Conservation (phyloP, 2,797 vertebrate genomes). For the Smutsia temminckii region DNA sequence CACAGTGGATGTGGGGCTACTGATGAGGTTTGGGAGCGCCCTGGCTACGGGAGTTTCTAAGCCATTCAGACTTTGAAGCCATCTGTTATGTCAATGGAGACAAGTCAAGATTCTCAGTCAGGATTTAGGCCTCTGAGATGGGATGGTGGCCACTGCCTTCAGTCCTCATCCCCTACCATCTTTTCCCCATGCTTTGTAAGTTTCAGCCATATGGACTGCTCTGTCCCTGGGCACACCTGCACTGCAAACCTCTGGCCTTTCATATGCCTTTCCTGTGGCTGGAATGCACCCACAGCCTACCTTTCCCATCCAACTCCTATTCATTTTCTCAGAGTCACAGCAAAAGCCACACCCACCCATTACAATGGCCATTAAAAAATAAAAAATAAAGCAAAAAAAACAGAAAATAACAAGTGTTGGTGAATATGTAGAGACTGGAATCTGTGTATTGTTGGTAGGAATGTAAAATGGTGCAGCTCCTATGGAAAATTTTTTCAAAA, state of each 20-base stretch:
- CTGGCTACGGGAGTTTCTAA: not conserved
- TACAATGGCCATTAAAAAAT: not conserved
- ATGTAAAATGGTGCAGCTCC: not conserved
- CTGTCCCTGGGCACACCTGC: not conserved
- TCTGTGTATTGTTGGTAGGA: not conserved
- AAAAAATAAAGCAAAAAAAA: not conserved
- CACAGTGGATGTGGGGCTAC: not conserved
- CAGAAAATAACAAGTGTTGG: not conserved
- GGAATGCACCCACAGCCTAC: not conserved
- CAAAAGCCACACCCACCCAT: not conserved
- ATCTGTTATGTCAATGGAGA: not conserved
- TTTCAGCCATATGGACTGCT: not conserved
- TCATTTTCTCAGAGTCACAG: not conserved
- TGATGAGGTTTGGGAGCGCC: not conserved
- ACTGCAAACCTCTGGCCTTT: not conserved
- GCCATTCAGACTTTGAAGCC: not conserved
- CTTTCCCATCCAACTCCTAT: not conserved
- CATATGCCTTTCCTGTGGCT: not conserved
- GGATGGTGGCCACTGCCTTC: not conserved
- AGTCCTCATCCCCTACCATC: not conserved
- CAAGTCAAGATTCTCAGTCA: not conserved
- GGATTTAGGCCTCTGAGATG: not conserved
- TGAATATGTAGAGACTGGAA: not conserved
- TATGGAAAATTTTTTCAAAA: not conserved
- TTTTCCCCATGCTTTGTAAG: not conserved